phyloP scores from a whole-genome alignment of 2,113 vertebrate genomes.

The Muscicapa adusta region DNA sequence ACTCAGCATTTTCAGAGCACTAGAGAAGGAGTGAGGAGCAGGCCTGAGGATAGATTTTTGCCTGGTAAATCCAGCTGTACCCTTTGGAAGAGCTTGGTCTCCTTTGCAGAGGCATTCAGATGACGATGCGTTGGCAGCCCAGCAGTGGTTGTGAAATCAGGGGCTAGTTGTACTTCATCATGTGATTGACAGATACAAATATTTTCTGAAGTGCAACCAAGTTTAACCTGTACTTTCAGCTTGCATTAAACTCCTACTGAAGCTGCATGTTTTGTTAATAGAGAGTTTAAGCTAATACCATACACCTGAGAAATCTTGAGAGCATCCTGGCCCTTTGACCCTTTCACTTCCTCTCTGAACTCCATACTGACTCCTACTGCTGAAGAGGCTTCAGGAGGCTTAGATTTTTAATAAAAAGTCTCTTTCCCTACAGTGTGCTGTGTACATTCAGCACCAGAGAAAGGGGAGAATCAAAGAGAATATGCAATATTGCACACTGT shows the following conservation, averaged over 20 bases:
- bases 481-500: rapidly evolving
- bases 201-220: background rate
- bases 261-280: background rate
- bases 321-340: background rate
- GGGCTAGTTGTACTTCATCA: background rate
- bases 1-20: background rate
- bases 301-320: background rate
- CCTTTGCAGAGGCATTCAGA: background rate
- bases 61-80: background rate
- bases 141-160: rapidly evolving
- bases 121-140: background rate
- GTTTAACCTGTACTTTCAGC: background rate
- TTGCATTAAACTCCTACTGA: background rate
- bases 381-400: background rate
- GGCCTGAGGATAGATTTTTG: background rate
- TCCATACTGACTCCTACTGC: background rate
- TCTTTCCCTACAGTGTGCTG: background rate
- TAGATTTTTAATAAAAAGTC: background rate
- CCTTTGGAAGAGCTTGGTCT: background rate
- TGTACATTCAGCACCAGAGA: background rate
- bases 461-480: background rate
- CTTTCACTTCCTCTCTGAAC: background rate
- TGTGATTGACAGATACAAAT: rapidly evolving
- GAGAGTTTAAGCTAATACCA: background rate
- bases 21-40: background rate